Conservation (phyloP, 2,888 invertebrate species). For the Belgica antarctica region DNA sequence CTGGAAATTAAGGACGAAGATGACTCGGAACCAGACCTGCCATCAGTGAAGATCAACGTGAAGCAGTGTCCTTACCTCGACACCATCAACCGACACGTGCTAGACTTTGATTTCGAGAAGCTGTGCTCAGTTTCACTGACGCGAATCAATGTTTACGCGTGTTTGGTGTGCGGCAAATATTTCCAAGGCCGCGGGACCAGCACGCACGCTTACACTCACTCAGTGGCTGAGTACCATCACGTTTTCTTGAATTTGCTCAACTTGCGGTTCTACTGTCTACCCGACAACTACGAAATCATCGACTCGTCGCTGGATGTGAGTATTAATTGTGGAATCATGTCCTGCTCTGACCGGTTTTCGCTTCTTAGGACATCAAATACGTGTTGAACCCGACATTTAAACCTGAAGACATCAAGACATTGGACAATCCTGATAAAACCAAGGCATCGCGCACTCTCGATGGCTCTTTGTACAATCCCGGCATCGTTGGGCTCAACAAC, state of each 20-base stretch:
- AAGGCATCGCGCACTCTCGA: constrained; percentile 94
- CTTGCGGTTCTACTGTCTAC: constrained; percentile 95
- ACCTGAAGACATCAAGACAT: constrained; percentile 71
- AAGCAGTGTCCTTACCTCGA: constrained; percentile 87
- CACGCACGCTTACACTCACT: constrained; percentile 98
- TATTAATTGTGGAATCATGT: no score
- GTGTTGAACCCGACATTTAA: constrained; percentile 96
- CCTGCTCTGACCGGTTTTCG: no score
- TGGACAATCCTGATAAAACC: constrained; percentile 68
- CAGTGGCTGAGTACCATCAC: constrained; percentile 96
- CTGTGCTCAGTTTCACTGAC: constrained; percentile 96
- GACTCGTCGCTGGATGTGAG: constrained; percentile 55
- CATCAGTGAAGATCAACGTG: constrained; percentile 10
- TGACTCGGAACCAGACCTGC: constrained; percentile 21
- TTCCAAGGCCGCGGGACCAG: constrained; percentile 96
- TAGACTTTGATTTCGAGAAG: constrained; percentile 99
- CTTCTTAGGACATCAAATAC: constrained; percentile 96
- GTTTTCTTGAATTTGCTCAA: constrained; percentile 96
- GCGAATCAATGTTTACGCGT: constrained; percentile 98
- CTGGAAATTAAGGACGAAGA: constrained; percentile 30
- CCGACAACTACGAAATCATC: constrained; percentile 99
- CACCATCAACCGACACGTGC: constrained; percentile 92
- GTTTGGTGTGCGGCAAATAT: constrained; percentile 98
- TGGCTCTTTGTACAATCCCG: constrained; percentile 93
- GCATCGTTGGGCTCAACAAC: constrained; percentile 96